Base-by-base conservation (phyloP, 2,113 vertebrate species). In the Scomber japonicus region DNA sequence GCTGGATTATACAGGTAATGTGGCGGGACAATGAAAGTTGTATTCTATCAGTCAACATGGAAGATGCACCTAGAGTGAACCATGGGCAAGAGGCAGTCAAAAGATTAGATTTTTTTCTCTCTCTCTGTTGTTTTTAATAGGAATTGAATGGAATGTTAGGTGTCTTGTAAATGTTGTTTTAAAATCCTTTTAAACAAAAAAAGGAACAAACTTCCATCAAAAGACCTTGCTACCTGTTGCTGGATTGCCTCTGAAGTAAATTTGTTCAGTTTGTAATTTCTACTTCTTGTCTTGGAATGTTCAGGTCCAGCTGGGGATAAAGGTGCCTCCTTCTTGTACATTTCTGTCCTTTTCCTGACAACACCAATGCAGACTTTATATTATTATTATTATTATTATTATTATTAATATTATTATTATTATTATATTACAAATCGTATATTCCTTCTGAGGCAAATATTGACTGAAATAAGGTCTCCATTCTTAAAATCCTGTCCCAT, bases 91-190 rank as follows among this genome's bases (percentile, higher is more conserved):
- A 85, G 56, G 75, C 82, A 72, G 94, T 95, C 90, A 94, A 92
- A 96, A 94, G 86, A 95, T 94, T 94, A 87, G 91, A 93, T 95
- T 92, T 94, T 61, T n/a, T 63, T 94, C 90, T 94, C 93, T 86
- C 71, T 51, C 94, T 95, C 93, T 85, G 73, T 96, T 96, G 93
- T 94, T 97, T 97, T 97, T 96, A 97, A 96, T 97, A 96, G 95
- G 95, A 97, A 94, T 96, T 96, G 91, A 91, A 91, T 95, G 90
- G 94, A 96, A 96, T 96, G 95, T 96, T 97, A 95, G 96, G 93
- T 96, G 96, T 98, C 96, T 96, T 97, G 96, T 98, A 97, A 96
- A 97, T 97, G 97, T 97, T 96, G 94, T 98, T 98, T 99, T 97
- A 97, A 93, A 97, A 13, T 96, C 94, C 95, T 96, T 97, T 97